A percentile compares a stretch with the other conserved stretches of the same genome.
Conservation (phyloP, 2,797 vertebrate genomes). For the Margarornis squamiger region DNA sequence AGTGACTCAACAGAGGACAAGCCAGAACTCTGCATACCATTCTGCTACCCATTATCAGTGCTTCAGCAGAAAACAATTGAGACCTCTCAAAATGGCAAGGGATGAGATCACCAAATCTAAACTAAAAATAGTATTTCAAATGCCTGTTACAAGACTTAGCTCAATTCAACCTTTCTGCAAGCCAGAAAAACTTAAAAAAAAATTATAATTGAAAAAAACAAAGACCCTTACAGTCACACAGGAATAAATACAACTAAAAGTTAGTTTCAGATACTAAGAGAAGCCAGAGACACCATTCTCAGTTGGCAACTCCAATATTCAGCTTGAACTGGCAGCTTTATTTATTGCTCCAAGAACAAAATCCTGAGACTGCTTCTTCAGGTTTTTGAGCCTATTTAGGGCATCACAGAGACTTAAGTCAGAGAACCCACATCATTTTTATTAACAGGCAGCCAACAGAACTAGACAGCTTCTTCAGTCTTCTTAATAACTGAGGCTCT, state of each 20-base stretch:
- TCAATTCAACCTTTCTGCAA: background rate
- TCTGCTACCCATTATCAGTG: background rate
- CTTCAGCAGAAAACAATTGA: background rate
- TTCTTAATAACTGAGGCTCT: background rate
- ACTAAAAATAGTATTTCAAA: slow-evolving; percentile 8
- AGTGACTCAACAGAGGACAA: background rate
- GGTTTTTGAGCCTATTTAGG: background rate
- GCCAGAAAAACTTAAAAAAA: background rate
- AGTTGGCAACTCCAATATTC: background rate
- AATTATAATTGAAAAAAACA: background rate
- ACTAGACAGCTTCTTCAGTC: background rate
- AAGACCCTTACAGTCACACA: background rate
- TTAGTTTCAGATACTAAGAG: background rate
- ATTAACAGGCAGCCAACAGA: background rate
- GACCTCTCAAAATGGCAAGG: background rate
- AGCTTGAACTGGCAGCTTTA: background rate
- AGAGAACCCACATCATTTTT: background rate
- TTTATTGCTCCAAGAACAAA: background rate
- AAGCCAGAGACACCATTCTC: background rate
- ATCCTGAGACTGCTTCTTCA: background rate
- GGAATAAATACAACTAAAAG: background rate
- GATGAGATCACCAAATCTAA: background rate
- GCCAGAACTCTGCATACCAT: background rate
- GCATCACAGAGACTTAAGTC: background rate
- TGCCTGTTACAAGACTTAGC: background rate